Evolutionary conservation across 2,888 invertebrate genomes (phyloP).

Genomic region (Aleiodes testaceus): DNA sequence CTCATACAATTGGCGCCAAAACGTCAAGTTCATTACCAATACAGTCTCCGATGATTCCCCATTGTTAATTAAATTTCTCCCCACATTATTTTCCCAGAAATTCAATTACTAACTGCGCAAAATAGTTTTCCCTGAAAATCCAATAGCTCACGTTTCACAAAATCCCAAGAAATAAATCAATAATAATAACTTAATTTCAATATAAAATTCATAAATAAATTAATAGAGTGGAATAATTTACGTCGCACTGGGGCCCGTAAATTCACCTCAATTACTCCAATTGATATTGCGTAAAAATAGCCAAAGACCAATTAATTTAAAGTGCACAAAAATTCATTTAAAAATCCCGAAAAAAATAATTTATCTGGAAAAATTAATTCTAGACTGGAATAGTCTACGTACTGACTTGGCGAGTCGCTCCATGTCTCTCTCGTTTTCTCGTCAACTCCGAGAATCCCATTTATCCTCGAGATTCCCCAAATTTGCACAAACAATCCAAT

Average conservation of each 20-base stretch:
- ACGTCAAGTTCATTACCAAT: constrained; percentile 35
- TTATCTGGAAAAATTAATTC: no score
- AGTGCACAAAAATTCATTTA: neutral
- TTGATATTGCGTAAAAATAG: neutral
- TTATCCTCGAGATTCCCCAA: constrained; percentile 35
- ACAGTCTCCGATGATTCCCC: neutral
- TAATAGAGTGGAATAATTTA: no score
- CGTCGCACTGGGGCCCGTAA: constrained; percentile 31
- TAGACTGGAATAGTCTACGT: constrained; percentile 48
- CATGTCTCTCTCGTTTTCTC: constrained; percentile 49
- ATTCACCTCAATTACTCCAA: constrained; percentile 47
- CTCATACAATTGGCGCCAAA: constrained; percentile 26
- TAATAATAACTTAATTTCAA: constrained; percentile 26
- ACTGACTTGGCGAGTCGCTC: constrained; percentile 54
- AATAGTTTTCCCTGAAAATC: no score
- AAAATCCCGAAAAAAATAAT: no score
- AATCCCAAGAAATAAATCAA: neutral
- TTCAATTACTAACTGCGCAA: constrained; percentile 3
- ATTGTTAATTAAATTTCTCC: constrained; percentile 28
- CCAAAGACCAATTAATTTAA: constrained; percentile 32
- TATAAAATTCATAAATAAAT: constrained; percentile 26
- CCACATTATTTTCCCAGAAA: constrained; percentile 7
- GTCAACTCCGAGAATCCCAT: constrained; percentile 55
- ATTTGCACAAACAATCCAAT: neutral
- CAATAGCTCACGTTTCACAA: no score